A percentile compares a stretch with the other conserved stretches of the same genome.
Conservation (phyloP, 1,140 invertebrate species). For the Phortica variegata region DNA sequence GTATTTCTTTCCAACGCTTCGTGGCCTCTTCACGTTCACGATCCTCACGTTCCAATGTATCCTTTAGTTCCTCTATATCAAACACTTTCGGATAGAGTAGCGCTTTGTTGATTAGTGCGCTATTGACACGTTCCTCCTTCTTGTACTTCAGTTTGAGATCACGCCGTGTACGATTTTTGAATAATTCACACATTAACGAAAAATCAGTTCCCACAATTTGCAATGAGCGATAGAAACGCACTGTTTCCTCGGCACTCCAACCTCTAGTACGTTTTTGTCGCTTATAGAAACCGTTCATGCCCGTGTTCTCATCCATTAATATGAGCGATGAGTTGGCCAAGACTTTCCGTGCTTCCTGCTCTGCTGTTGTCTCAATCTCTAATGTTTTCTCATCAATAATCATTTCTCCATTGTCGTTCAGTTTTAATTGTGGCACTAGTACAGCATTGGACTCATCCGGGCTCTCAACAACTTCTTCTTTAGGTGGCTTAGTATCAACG, state of each 20-base stretch:
- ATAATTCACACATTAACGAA: slow-evolving; percentile 80
- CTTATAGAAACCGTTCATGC: slow-evolving; percentile 67
- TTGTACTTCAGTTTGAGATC: slow-evolving; percentile 75
- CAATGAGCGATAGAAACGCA: slow-evolving; percentile 85
- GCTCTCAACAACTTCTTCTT: slow-evolving; percentile 23
- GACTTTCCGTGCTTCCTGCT: slow-evolving; percentile 64
- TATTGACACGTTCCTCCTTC: slow-evolving; percentile 59
- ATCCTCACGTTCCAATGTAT: slow-evolving; percentile 56
- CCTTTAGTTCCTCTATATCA: slow-evolving; percentile 57
- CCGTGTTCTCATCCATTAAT: slow-evolving; percentile 65
- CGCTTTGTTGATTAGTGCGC: slow-evolving; percentile 57
- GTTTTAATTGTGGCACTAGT: slow-evolving; percentile 82
- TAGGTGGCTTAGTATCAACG: slow-evolving; percentile 28
- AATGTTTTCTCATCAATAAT: slow-evolving; percentile 85
- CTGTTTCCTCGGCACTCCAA: slow-evolving; percentile 72
- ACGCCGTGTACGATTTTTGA: slow-evolving; percentile 72
- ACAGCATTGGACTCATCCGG: slow-evolving; percentile 27
- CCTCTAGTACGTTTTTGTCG: slow-evolving; percentile 65
- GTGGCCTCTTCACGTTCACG: slow-evolving; percentile 36
- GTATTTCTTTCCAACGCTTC: slow-evolving; percentile 34
- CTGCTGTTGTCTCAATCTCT: slow-evolving; percentile 74
- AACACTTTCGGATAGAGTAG: slow-evolving; percentile 58
- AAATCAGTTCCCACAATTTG: slow-evolving; percentile 88
- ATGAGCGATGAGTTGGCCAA: slow-evolving; percentile 67
- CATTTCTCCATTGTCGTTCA: slow-evolving; percentile 83